Evolutionary conservation across 2,888 invertebrate genomes (phyloP), one percentile per base, ranked within the genome.

Genomic region (Pristionchus maxplancki): DNA sequence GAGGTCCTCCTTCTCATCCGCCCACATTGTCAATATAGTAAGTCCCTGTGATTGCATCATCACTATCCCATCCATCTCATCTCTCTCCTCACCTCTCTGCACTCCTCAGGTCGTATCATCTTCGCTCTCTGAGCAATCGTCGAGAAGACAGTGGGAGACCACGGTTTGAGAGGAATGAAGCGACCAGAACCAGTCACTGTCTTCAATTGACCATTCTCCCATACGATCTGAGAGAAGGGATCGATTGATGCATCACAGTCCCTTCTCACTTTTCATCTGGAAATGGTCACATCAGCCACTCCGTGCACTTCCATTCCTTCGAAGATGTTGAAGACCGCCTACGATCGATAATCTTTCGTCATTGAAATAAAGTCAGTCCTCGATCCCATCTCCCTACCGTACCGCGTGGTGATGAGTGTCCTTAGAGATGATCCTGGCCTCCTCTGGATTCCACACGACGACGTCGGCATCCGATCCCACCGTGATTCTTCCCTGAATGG

Each of bases 391-490:
- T n/a, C 8, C n/a, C n/a, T 44, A 24, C 50, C 67, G 48, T 50
- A 87, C 88, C 58, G 88, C 93, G 62, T 98, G 98, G 92, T 97
- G 97, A 95, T 99, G 99, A 0, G 97, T 97, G 92, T 97, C 96
- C 83, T 90, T 92, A 15, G 98, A 97, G 95, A 99, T 98, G 91
- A 96, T 97, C 89, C 97, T 96, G 88, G 97, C 97, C 83, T 96
- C 96, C 87, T 96, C 96, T 1, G 98, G 97, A 96, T 99, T 97
- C 99, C 99, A 99, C 90, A 99, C 96, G 17, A 99, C 97, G 90
- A 99, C 96, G 95, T 99, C 99, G 0, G 98, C 99, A 96, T 99
- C 99, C 5, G 98, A 97, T 91, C 97, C 98, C 53, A 97, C 96
- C 0, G 97, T 97, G 93, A 99, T 97, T 90, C 97, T 96, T 2